Evolutionary conservation across 1,140 invertebrate species (phyloP), one percentile per base, ranked within the genome.

Genomic region (Saccostrea cuccullata): DNA sequence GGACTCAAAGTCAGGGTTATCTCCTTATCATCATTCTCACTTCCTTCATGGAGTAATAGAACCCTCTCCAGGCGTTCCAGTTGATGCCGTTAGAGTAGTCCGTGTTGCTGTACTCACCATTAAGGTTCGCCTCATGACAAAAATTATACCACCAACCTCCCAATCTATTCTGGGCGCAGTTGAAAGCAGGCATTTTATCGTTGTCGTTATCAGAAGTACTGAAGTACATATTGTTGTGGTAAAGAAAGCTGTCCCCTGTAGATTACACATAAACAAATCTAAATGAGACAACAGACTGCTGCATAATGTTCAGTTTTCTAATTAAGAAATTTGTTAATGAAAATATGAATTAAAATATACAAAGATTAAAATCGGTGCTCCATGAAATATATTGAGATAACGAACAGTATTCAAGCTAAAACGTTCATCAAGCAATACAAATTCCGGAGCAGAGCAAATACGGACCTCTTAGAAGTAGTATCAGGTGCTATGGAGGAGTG

Each of bases 191-290:
- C 95, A 96, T 95, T 70, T 95, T 90, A 92, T 96, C 96, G 92
- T 96, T 96, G 89, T 96, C 95, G 9, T 90, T 91, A 93, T 97
- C 96, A 70, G 92, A 94, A 1, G 96, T 96, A 89, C 95, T 96
- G 91, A 97, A 97, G 58, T 94, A 92, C 90, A 95, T 95, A 13
- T 93, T 94, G 93, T 96, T 95, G 92, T 96, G 96, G 89, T 95
- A 95, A 84, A 94, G 94, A 8, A 93, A 93, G 4, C 96, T 96
- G 94, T 97, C 96, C 3, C 95, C 95, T 30, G 98, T 17, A 30
- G 20, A 67, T 36, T 0, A 36, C 30, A 36, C 30, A 36, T 36
- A 36, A 36, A 36, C 30, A 36, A 36, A 36, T 36, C 30, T 36
- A 36, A 1, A 36, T 36, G 30, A 36, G 30, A 36, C 30, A 36